Percentiles rank a stretch among this genome's conserved stretches.
Conservation (phyloP, 2,113 vertebrate species). For the Pantherophis guttatus region DNA sequence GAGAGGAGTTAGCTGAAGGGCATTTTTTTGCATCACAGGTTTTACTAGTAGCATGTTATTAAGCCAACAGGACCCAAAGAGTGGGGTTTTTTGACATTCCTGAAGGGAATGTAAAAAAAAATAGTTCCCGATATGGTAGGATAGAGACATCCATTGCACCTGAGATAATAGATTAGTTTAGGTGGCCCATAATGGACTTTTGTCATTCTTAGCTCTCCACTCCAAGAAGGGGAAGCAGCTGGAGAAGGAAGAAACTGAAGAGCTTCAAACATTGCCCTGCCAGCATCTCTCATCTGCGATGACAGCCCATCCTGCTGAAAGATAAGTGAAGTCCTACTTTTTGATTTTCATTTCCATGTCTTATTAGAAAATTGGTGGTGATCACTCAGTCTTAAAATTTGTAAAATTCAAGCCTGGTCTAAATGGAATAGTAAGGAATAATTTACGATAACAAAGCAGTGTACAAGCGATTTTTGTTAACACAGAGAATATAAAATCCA, state of each 20-base stretch:
- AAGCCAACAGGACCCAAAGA: neutral
- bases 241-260: neutral
- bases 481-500: neutral
- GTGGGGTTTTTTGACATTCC: neutral
- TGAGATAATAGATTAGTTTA: neutral
- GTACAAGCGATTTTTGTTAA: neutral
- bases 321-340: neutral
- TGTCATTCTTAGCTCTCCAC: neutral
- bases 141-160: neutral
- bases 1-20: neutral
- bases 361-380: neutral
- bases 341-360: neutral
- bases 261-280: neutral
- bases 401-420: neutral
- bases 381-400: neutral
- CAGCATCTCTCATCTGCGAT: neutral
- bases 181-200: neutral
- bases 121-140: neutral
- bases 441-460: neutral
- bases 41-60: neutral
- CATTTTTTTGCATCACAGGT: neutral
- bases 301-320: neutral
- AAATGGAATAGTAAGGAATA: neutral
- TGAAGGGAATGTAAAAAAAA: neutral
- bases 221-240: neutral